Evolutionary conservation across 53 echinoderm and acorn worm genomes (phyloP), one percentile per base, ranked within the genome.

Genomic region (Mesocentrotus franciscanus): DNA sequence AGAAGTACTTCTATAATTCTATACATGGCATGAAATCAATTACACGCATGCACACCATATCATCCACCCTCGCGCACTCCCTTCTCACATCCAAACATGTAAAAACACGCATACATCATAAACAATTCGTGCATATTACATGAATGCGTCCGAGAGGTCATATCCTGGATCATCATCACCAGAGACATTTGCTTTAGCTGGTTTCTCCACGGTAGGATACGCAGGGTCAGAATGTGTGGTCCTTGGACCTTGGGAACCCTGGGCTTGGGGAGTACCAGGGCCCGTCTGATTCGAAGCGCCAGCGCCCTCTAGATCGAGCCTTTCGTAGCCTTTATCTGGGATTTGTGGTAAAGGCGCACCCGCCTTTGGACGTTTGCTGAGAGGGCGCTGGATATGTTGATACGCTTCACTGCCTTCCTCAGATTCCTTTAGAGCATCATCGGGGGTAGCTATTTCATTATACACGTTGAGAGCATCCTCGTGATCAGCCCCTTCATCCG

Each of bases 131-230:
- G 76, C 11, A 33, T 4, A 2, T 76, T 32, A 76, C 33, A 29
- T 1, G 42, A 39, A 81, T 81, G 81, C 39, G 36, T 81, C 81
- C 7, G 42, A 20, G 18, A 81, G 17, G 22, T 81, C 36, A 81
- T 81, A 81, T 8, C 42, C 81, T 18, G 81, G 81, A 18, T 81
- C 81, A 5, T 81, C 81, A 81, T 81, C 81, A 81, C 42, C 81
- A 6, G 39, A 42, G 1, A 16, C 5, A 5, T 81, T 39, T 81
- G 81, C 42, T 81, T 81, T 20, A 36, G 36, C 81, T 6, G 81
- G 81, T 11, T 81, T 18, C 81, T 81, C 81, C 36, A 42, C 22
- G 81, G 17, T 81, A 81, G 81, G 42, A 81, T 81, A 81, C 42
- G 16, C 22, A 39, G 81, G 81, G 18, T 42, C 81, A 81, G 36